Base-by-base conservation (phyloP, 92 coral and sea anemone species). In the Palythoa caribaeorum region DNA sequence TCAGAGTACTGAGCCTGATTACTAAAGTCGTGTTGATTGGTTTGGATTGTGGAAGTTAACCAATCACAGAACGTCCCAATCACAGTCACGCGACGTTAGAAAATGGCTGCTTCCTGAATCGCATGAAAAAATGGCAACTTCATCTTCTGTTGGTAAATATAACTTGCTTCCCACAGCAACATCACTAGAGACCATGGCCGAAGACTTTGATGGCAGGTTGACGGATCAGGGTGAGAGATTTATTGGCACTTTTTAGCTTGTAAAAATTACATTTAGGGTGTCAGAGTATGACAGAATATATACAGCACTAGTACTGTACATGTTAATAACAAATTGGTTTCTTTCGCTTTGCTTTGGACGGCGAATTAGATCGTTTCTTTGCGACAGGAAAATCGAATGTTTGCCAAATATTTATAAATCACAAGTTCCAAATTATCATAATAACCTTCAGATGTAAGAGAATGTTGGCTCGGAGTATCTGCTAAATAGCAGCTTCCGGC, bases 121-220 rank as follows among this genome's bases (percentile, higher is more conserved):
- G 5, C 28, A 28, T 20, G 1, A 3, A 9, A 47, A 77, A 52
- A 77, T 77, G 83, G 68, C 47, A 6, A 20, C 20, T 8, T 77
- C 83, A 6, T 35, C 83, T 53, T 54, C 69, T 36, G 21, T 77
- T 54, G 83, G 83, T 35, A 77, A 36, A 53, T 77, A 77, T 11
- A 77, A 77, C 20, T 57, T 77, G 68, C 83, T 77, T 53, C 83
- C 83, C 10, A 47, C 83, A 12, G 62, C 83, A 13, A 36, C 83
- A 15, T 53, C 47, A 1, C 28, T 77, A 35, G 68, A 77, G n/a
- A 13, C 20, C 62, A 17, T 77, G 66, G 48, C 10, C 6, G 50
- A 65, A 36, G 83, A 77, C 36, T 48, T 54, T 6, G 53, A 17
- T 40, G 68, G 68, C 60, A 35, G 53, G 69, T 21, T 47, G 68